Conservation (phyloP, 1,140 invertebrate genomes). For the Zaprionus vittiger region DNA sequence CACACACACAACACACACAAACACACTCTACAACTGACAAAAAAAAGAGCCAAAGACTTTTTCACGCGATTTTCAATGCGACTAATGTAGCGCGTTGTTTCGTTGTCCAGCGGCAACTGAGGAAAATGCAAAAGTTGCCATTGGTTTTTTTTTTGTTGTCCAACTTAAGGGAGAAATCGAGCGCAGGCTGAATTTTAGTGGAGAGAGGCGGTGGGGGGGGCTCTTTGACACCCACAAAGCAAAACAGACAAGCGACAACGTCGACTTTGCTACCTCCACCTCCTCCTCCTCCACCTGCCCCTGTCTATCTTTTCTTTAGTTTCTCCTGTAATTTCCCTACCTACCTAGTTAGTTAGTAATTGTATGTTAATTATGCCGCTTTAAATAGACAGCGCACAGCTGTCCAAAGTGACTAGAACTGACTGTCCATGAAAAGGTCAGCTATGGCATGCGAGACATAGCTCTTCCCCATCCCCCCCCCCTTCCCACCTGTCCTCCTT, state of each 20-base stretch:
- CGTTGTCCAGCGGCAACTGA: conserved; percentile 70
- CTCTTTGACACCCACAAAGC: background rate
- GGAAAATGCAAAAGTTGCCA: conserved; percentile 63
- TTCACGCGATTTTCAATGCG: background rate
- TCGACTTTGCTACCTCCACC: conserved; percentile 5
- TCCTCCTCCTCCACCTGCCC: background rate
- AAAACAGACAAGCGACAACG: background rate
- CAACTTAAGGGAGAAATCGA: conserved; percentile 33
- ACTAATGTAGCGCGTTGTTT: conserved; percentile 53
- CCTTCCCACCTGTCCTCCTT: background rate
- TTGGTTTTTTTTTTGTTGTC: conserved; percentile 31
- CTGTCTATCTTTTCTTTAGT: conserved; percentile 1
- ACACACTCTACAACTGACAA: conserved; percentile 6
- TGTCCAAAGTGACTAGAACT: conserved; percentile 19
- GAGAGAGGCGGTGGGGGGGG: background rate
- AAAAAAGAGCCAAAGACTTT: background rate
- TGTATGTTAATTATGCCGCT: conserved; percentile 73
- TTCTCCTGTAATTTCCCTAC: conserved; percentile 20
- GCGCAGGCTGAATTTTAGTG: conserved; percentile 7
- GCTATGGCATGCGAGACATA: conserved; percentile 15
- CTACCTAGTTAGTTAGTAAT: conserved; percentile 50
- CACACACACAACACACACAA: conserved; percentile 10
- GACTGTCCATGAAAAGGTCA: conserved; percentile 28
- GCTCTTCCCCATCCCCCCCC: background rate
- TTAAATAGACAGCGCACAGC: conserved; percentile 49